phyloP scores from a whole-genome alignment of 2,888 invertebrate genomes.

The Heliconius ethilla region DNA sequence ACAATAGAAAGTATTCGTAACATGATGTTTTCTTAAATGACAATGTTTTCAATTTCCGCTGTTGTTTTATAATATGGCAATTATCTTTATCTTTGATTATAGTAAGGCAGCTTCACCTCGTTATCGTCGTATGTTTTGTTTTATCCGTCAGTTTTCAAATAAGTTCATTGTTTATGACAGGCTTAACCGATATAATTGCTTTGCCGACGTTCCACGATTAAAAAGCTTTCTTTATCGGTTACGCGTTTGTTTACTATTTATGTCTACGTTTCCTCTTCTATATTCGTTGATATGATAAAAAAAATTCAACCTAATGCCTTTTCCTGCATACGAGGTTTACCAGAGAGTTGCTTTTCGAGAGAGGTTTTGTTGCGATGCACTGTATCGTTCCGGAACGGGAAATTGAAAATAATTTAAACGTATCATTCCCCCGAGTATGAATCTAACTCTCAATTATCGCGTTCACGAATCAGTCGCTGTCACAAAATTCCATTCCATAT shows the following conservation, averaged over 20 bases:
- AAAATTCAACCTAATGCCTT: too few relatives aligned
- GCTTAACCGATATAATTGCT: not conserved
- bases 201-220: conserved; percentile 7
- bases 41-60: not conserved
- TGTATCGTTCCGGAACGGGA: too few relatives aligned
- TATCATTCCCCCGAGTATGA: too few relatives aligned
- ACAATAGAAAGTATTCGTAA: conserved; percentile 3
- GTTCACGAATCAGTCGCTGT: not conserved
- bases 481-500: too few relatives aligned
- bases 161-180: conserved; percentile 14
- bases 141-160: conserved; percentile 12
- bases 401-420: not conserved
- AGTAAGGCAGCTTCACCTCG: not conserved
- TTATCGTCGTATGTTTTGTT: conserved; percentile 5
- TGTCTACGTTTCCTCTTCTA: not conserved
- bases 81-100: conserved; percentile 14
- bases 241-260: not conserved
- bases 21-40: conserved; percentile 15
- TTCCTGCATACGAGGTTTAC: too few relatives aligned
- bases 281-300: too few relatives aligned
- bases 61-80: conserved; percentile 15
- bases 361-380: too few relatives aligned
- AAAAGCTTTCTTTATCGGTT: conserved; percentile 17
- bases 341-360: too few relatives aligned
- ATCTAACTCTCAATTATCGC: not conserved